Base-by-base conservation (phyloP, 2,888 invertebrate species). In the Euplexia lucipara region DNA sequence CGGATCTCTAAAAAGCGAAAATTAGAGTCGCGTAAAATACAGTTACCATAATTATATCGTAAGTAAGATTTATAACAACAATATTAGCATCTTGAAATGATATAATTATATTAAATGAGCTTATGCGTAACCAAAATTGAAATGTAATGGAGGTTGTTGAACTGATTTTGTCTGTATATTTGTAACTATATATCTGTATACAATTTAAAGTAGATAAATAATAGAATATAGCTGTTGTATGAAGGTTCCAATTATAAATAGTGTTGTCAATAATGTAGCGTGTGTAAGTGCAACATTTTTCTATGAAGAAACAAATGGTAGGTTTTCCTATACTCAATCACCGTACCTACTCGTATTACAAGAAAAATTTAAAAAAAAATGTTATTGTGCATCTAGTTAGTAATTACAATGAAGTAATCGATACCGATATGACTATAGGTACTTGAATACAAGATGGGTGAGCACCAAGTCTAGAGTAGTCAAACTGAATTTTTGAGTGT, bases 111-210 rank as follows among this genome's bases (percentile, higher is more conserved):
- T 20, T 54, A 53, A 14, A 53, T 60, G 76, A 70, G 52, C 60
- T 70, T 75, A 49, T 16, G 30, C 34, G 44, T 57, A 57, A 72
- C 22, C 20, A 59, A 54, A 44, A 18, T 45, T 74, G 12, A 64
- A 47, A 44, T 66, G 22, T 42, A 64, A 20, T 26, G 42, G 20
- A 42, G 47, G 34, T 48, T 59, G 42, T 32, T 37, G 70, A 59
- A 70, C 44, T 74, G 68, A 74, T 67, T 66, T 74, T 74, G 44
- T 30, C 44, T 51, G n/a, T 51, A 75, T 47, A 75, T 47, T 42
- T 47, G 32, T 60, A 70, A 44, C 42, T 49, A 56, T 68, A 47
- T 16, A 47, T n/a, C 3, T 62, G 47, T 18, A 3, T 54, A 26
- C 34, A 51, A 39, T 41, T 37, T 14, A 48, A 34, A 48, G 37